Percentiles rank a stretch among this genome's conserved stretches.
phyloP scores from a whole-genome alignment of 2,888 invertebrate species.

The Plebejus argus region DNA sequence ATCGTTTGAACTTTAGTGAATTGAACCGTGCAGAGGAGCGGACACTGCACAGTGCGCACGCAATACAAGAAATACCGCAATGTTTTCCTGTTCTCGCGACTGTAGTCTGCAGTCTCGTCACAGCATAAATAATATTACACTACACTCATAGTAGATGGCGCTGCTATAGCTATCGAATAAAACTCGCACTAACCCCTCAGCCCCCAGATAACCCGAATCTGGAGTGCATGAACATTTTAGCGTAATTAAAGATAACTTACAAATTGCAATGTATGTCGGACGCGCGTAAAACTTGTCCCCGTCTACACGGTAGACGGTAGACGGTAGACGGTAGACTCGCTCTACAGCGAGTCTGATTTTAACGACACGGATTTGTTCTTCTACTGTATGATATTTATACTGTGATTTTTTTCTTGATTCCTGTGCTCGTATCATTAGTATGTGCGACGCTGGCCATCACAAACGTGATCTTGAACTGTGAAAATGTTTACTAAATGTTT shows the following conservation, averaged over 20 bases:
- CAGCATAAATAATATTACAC: not conserved
- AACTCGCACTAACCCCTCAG: too few relatives aligned
- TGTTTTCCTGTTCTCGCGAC: not conserved
- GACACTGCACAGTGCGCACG: not conserved
- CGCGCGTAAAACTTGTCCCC: not conserved
- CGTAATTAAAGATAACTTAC: too few relatives aligned
- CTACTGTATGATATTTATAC: not conserved
- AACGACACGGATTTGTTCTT: not conserved
- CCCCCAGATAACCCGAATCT: not conserved
- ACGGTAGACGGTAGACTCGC: too few relatives aligned
- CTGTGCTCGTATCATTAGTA: not conserved
- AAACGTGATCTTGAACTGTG: conserved; percentile 14
- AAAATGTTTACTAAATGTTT: conserved; percentile 22
- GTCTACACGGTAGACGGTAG: not conserved
- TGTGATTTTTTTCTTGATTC: not conserved
- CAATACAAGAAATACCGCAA: not conserved
- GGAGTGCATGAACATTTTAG: too few relatives aligned
- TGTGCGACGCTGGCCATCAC: not conserved
- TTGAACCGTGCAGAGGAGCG: not conserved
- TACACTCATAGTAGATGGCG: too few relatives aligned
- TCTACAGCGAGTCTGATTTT: not conserved
- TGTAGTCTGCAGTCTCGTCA: not conserved
- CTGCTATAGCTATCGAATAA: too few relatives aligned
- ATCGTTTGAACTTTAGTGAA: not conserved
- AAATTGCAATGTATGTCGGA: not conserved